Evolutionary conservation across 64 coral and sea anemone genomes (phyloP), one percentile per base, ranked within the genome.

Genomic region (Pachyseris speciosa): DNA sequence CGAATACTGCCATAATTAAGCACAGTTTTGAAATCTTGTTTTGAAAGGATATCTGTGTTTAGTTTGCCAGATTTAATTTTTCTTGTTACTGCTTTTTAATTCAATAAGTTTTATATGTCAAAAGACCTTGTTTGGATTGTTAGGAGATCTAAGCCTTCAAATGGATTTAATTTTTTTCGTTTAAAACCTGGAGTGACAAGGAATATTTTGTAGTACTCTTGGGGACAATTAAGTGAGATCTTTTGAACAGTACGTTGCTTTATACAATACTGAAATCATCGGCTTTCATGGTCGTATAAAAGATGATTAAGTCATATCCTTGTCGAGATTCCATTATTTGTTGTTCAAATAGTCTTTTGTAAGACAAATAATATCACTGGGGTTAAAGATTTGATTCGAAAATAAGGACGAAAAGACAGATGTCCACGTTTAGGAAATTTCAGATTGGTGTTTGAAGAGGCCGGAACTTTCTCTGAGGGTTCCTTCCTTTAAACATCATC

Each of bases 1-100:
- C 7, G 51, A 81, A 61, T 81, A 81, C 77, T 58, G 26, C 31
- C 60, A 60, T 37, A 81, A 81, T 81, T 81, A 81, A 81, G 52
- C 32, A 63, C 5, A 63, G 52, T 81, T 81, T 81, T 81, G 77
- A 81, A 80, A 81, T 81, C 77, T 81, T 81, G 77, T 61, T 81
- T 81, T 61, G 32, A 81, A 58, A 81, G 77, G 52, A 16, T 61
- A 81, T 81, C 51, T 61, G 32, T 81, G 77, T 81, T 81, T 81
- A 81, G 77, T 81, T 81, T 81, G 20, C 51, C 22, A 37, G 77
- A 81, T 81, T 57, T 61, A 81, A 81, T 81, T 81, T 81, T 81
- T 19, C 37, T 37, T 63, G 31, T 40, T 81, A 81, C 58, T 81
- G 77, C 77, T 81, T 81, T 81, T 63, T 63, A 81, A 81, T 81